Base-by-base conservation (phyloP, 2,888 invertebrate species). In the Sinohyriopsis cumingii region DNA sequence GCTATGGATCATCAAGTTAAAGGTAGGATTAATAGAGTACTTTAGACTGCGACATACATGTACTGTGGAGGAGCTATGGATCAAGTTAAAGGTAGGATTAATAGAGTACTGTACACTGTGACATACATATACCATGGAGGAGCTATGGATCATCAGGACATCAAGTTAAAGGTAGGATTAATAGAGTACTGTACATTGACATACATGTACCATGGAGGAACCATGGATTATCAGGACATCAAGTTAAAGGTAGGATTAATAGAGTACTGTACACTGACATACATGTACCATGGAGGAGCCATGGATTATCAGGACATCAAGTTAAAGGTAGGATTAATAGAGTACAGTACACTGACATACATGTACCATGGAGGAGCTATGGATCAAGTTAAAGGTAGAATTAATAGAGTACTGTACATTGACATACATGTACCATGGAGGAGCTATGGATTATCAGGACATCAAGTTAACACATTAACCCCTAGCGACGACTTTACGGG, bases 81-180 rank as follows among this genome's bases (percentile, higher is more conserved):
- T 0, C 33, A 33, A 7, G 33, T 33, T 6, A 33, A 33, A 33
- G 33, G 33, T 5, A 33, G 5, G 33, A 28, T 73, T 76, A 53
- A 82, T 45, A 12, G 45, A 45, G 12, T 3, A 45, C 45, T 45
- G 2, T 2, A 12, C 45, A 33, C 33, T 86, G 92, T 97, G 75
- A 95, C 96, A 0, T 95, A 95, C 90, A 92, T 97, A 86, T 95
- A 95, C 87, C 91, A 96, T 83, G 95, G 95, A 0, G 95, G 95
- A 18, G 95, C 95, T 3, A 90, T 97, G 57, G 89, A 93, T 0
- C 92, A 95, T 0, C 93, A 93, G 62, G 95, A 96, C 45, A 45
- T 12, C 12, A 45, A 12, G 0, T 45, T 12, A 12, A 45, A 1
- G 45, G 45, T 45, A 3, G 5, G 33, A 5, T 33, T 33, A 5